Conservation (phyloP, 2,797 vertebrate genomes). For the Pygocentrus nattereri region DNA sequence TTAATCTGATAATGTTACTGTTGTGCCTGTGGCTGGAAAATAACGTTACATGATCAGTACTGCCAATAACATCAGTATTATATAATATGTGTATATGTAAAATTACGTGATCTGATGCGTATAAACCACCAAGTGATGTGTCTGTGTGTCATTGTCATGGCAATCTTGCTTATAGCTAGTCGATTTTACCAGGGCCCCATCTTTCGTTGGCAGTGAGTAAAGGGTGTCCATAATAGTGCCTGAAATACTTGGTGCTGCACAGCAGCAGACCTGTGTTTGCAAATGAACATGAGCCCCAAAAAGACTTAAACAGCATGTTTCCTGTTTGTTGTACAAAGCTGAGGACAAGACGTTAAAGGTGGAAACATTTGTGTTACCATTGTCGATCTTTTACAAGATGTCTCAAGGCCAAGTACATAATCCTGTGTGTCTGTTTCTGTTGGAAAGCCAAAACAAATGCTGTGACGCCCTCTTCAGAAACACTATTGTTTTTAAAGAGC, state of each 20-base stretch:
- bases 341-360: neutral
- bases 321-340: neutral
- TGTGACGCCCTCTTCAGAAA: neutral
- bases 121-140: neutral
- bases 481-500: neutral
- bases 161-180: slow-evolving; percentile 9
- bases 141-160: neutral
- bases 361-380: neutral
- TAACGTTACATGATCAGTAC: neutral
- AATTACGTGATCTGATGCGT: neutral
- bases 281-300: neutral
- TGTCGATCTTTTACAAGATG: neutral
- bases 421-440: neutral
- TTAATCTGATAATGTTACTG: neutral
- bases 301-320: neutral
- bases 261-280: slow-evolving; percentile 19
- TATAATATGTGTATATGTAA: too few relatives aligned
- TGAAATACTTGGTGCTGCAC: slow-evolving; percentile 45
- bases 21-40: neutral
- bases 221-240: slow-evolving; percentile 62
- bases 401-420: neutral
- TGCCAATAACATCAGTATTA: too few relatives aligned
- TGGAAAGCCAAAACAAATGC: neutral
- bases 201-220: slow-evolving; percentile 58
- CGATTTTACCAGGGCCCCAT: slow-evolving; percentile 44